Evolutionary conservation across 2,113 vertebrate species (phyloP).

Genomic region (Sander vitreus): DNA sequence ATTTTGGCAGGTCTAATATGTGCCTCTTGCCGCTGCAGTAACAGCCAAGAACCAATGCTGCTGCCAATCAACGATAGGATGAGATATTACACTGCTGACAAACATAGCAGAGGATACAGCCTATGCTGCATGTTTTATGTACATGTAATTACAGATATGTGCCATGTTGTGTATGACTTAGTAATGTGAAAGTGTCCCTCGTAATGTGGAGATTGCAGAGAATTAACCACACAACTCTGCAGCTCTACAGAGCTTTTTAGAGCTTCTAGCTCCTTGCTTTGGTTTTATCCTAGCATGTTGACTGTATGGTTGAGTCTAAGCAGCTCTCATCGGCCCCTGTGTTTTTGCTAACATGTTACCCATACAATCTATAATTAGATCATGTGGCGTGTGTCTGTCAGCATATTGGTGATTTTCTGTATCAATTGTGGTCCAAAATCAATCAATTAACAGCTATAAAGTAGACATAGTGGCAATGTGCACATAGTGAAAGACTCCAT

Average conservation of each 20-base stretch:
- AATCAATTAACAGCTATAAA: slow-evolving; percentile 8
- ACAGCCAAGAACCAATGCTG: slow-evolving; percentile 58
- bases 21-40: slow-evolving; percentile 58
- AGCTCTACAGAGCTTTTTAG: neutral
- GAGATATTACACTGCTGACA: slow-evolving; percentile 51
- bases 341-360: neutral
- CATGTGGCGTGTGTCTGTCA: neutral
- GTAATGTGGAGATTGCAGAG: neutral
- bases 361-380: neutral
- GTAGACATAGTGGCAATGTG: neutral
- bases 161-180: neutral
- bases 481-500: neutral
- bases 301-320: neutral
- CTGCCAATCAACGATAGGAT: slow-evolving; percentile 65
- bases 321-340: neutral
- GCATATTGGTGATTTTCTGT: neutral
- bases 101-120: slow-evolving; percentile 8
- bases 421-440: neutral
- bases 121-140: neutral
- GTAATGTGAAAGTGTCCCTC: neutral
- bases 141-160: neutral
- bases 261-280: neutral
- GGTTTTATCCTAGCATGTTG: neutral
- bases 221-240: neutral
- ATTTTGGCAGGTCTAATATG: slow-evolving; percentile 68